Evolutionary conservation across 2,797 vertebrate species (phyloP).

Genomic region (Rhyacichthys aspro): DNA sequence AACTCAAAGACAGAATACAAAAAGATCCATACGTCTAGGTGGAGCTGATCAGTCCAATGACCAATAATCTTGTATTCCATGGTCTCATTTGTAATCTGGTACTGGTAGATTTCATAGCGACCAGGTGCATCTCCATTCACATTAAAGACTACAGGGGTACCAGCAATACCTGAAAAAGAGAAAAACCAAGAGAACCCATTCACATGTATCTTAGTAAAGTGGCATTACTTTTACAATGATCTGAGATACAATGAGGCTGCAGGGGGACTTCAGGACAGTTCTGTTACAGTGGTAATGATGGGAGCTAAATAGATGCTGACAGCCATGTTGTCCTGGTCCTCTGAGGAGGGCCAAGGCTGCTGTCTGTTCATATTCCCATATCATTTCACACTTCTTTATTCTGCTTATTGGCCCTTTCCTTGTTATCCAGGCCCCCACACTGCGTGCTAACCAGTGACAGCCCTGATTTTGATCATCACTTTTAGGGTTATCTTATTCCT

Average conservation of each 20-base stretch:
- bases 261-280: constrained; percentile 23
- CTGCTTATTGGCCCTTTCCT: constrained; percentile 65
- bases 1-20: no score
- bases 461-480: constrained; percentile 67
- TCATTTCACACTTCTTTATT: constrained; percentile 72
- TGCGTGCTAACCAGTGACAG: constrained; percentile 63
- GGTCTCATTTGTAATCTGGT: constrained; percentile 88
- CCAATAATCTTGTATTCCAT: constrained; percentile 92
- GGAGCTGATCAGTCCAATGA: constrained; percentile 90
- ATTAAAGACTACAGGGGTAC: constrained; percentile 93
- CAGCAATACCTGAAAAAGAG: constrained; percentile 86
- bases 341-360: constrained; percentile 56
- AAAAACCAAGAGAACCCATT: not conserved
- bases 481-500: constrained; percentile 50
- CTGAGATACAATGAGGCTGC: constrained; percentile 41
- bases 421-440: constrained; percentile 55
- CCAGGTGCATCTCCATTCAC: constrained; percentile 93
- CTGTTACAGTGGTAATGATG: constrained; percentile 51
- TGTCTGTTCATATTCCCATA: constrained; percentile 69
- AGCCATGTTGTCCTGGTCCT: constrained; percentile 62
- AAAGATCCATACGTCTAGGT: constrained; percentile 83
- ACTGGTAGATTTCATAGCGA: constrained; percentile 96
- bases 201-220: no score
- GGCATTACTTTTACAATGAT: constrained; percentile 4
- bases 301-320: constrained; percentile 66